Evolutionary conservation across 2,888 invertebrate genomes (phyloP).

Genomic region (Apotomis capreana): DNA sequence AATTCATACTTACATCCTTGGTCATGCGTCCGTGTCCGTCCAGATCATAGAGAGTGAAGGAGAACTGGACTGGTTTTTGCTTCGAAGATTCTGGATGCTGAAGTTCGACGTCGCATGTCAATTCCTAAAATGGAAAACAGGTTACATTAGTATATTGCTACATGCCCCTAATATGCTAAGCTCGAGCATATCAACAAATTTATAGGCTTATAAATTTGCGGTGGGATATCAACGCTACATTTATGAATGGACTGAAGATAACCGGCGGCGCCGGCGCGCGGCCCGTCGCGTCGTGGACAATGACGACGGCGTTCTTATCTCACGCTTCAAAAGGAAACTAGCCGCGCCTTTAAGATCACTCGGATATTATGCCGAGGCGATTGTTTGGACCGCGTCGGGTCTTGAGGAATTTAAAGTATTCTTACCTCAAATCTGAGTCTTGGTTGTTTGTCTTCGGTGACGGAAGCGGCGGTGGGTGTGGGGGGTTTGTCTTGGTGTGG

Average conservation of each 20-base stretch:
- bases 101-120: conserved; percentile 94
- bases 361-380: conserved; percentile 59
- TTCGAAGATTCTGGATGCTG: conserved; percentile 90
- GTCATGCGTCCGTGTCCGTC: conserved; percentile 96
- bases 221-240: conserved; percentile 38
- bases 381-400: conserved; percentile 12
- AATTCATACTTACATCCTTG: conserved; percentile 89
- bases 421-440: conserved; percentile 76
- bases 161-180: conserved; percentile 6
- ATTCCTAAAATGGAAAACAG: conserved; percentile 84
- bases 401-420: not conserved
- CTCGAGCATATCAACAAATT: not conserved
- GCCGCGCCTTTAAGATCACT: conserved; percentile 72
- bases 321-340: conserved; percentile 76
- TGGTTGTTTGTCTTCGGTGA: conserved; percentile 64
- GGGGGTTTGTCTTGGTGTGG: conserved; percentile 48
- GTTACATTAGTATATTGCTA: conserved; percentile 42
- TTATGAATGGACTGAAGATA: conserved; percentile 50
- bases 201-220: conserved; percentile 36
- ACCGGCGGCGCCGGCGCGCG: conserved; percentile 53
- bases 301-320: conserved; percentile 69
- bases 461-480: conserved; percentile 44
- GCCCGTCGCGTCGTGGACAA: conserved; percentile 31
- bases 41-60: conserved; percentile 95
- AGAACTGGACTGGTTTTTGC: conserved; percentile 87